A percentile compares a stretch with the other conserved stretches of the same genome.
Conservation (phyloP, 2,888 invertebrate genomes). For the Elegia similella region DNA sequence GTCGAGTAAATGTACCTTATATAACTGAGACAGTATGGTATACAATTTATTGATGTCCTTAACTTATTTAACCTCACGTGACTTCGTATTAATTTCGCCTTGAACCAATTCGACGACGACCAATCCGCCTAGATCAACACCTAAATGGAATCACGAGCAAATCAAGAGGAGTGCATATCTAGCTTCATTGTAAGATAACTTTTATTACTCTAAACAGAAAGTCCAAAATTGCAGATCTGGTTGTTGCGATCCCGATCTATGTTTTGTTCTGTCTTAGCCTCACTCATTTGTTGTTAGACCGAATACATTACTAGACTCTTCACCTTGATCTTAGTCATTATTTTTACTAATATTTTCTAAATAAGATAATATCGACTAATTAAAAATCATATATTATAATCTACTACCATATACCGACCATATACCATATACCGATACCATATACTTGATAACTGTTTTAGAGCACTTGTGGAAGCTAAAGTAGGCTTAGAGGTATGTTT, state of each 20-base stretch:
- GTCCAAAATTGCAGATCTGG: background rate
- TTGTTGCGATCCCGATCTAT: background rate
- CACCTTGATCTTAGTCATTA: too few relatives aligned
- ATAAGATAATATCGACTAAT: too few relatives aligned
- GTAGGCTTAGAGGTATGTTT: too few relatives aligned
- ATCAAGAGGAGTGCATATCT: background rate
- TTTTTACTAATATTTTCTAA: too few relatives aligned
- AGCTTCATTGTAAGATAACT: background rate
- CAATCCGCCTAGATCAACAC: slow-evolving; percentile 5
- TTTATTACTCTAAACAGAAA: background rate
- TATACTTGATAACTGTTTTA: too few relatives aligned
- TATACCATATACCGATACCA: too few relatives aligned
- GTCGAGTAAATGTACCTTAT: background rate
- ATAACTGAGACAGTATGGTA: background rate
- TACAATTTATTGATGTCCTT: background rate
- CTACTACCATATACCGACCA: too few relatives aligned
- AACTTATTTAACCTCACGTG: slow-evolving; percentile 5
- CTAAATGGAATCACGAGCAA: slow-evolving; percentile 11
- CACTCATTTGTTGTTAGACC: background rate
- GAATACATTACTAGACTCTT: background rate
- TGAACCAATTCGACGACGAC: slow-evolving; percentile 13
- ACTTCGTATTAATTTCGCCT: slow-evolving; percentile 16
- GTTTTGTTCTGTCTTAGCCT: background rate
- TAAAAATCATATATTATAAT: too few relatives aligned
- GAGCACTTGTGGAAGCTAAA: too few relatives aligned